Evolutionary conservation across 2,113 vertebrate species (phyloP), one percentile per base, ranked within the genome.

Genomic region (Cryptomyrus ogoouensis): DNA sequence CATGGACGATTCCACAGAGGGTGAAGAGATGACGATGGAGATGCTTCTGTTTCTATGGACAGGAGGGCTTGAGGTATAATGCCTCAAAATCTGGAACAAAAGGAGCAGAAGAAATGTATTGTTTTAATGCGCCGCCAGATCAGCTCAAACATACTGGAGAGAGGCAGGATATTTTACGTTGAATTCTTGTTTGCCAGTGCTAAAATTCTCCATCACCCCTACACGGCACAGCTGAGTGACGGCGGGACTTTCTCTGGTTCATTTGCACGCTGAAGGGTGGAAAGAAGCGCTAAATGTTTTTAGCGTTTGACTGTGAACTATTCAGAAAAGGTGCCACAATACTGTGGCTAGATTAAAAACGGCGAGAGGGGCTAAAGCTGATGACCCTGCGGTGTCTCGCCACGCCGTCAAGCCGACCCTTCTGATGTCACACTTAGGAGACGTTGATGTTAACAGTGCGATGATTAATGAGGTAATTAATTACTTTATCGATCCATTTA

Each of bases 401-500:
- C 62, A 6, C 15, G 31, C 35, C 27, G 21, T 27, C 35, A 56
- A 50, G 24, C 58, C 1, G 44, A 80, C 46, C 35, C 62, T 19
- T 35, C 27, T 89, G 66, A 46, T 52, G 88, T 80, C 70, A 46
- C 42, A 47, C 58, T 66, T 39, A 56, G 27, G 31, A 39, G n/a
- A 88, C 62, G 15, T 27, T 46, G 89, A 89, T 39, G 90, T 93
- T 90, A 92, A 91, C 83, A 89, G 90, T 89, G 87, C 92, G 70
- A 88, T 93, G 93, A 94, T 93, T 95, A 94, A 93, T 93, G 92
- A 91, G 93, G 92, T 93, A 93, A 94, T 94, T 95, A 94, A 95
- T 95, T 94, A 91, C 92, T 90, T 91, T 27, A 95, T 94, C 93
- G 94, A 95, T 93, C 91, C 87, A 70, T 15, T 91, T 92, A 94